A percentile compares a stretch with the other conserved stretches of the same genome.
Conservation (phyloP, 2,888 invertebrate species). For the Ceriagrion tenellum region DNA sequence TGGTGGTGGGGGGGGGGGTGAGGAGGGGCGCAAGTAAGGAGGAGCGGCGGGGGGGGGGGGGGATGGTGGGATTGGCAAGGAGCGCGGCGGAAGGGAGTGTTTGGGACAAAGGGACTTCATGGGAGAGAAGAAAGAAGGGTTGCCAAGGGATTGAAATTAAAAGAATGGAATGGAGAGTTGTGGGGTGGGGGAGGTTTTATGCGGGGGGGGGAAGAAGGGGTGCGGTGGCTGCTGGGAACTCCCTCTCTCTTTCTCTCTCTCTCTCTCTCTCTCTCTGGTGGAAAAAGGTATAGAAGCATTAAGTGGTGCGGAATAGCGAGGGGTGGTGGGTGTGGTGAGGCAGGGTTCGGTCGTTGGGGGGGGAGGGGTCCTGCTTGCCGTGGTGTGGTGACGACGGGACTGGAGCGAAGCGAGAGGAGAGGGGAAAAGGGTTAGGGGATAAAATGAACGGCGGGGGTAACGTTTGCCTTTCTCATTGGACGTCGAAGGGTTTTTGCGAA, state of each 20-base stretch:
- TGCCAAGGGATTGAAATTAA: conserved; percentile 64
- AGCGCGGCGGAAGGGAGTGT: conserved; percentile 30
- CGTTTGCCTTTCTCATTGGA: conserved; percentile 65
- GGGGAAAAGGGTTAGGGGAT: not conserved
- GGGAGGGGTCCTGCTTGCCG: not conserved
- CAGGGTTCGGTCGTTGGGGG: not conserved
- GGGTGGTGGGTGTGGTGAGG: not conserved
- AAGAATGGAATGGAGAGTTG: conserved; percentile 41
- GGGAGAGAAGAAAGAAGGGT: conserved; percentile 53
- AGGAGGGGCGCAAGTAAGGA: not conserved
- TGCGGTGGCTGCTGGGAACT: not conserved
- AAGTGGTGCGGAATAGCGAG: conserved; percentile 6
- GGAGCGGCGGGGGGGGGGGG: not conserved
- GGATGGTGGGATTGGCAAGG: conserved; percentile 33
- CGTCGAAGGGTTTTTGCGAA: not conserved
- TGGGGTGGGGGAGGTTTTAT: not conserved
- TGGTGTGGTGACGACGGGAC: not conserved
- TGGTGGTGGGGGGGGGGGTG: not conserved
- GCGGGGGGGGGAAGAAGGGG: not conserved
- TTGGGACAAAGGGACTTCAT: conserved; percentile 50
- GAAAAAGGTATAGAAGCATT: conserved; percentile 39
- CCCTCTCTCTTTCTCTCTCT: too few relatives aligned
- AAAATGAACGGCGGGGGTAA: not conserved
- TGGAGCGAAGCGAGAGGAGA: conserved; percentile 6
- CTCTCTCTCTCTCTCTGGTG: not conserved